Evolutionary conservation across 2,888 invertebrate species (phyloP), one percentile per base, ranked within the genome.

Genomic region (Campopleginae sp.): DNA sequence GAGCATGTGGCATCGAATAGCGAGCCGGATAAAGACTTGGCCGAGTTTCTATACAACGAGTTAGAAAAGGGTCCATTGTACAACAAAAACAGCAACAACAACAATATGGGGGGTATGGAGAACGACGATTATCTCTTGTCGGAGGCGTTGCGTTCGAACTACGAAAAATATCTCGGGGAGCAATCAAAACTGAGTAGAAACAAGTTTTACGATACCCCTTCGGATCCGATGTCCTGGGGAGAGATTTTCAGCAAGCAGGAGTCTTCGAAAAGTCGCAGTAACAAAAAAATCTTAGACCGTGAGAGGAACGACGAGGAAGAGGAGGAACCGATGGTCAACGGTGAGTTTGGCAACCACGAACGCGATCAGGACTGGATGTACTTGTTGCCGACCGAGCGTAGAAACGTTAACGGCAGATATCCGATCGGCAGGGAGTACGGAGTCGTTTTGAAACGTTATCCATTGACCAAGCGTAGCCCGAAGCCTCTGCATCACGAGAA

Each of bases 401-500:
- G 92, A 46, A 93, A 92, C 65, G 92, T 92, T 3, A 92, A 93
- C 38, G 91, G 88, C 2, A 88, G 92, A 27, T 93, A 90, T 83
- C 92, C 93, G 0, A 70, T 92, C 2, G 91, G 90, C 5, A 90
- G 89, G 0, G 91, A 92, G 5, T 92, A 92, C 68, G 87, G 88
- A 5, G 90, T 87, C 31, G 44, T 90, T 44, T 70, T 85, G 19
- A 93, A 93, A 71, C 89, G 92, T 6, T 93, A 91, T 80, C 91
- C 93, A 0, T 87, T 93, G 4, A 86, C 92, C 4, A 93, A 93
- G 79, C 90, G 93, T 63, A 93, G 93, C 66, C 89, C 92, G 1
- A 92, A 92, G 71, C 87, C 91, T 0, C 72, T 90, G 23, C 88
- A 87, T 58, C 86, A 81, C 27, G 91, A 91, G 23, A 87, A 89